A percentile compares a stretch with the other conserved stretches of the same genome.
These are phyloP conservation scores for Abrostola triplasia DNA, from an alignment of 2,888 invertebrate genomes.

Conservation along the genomic window DNA sequence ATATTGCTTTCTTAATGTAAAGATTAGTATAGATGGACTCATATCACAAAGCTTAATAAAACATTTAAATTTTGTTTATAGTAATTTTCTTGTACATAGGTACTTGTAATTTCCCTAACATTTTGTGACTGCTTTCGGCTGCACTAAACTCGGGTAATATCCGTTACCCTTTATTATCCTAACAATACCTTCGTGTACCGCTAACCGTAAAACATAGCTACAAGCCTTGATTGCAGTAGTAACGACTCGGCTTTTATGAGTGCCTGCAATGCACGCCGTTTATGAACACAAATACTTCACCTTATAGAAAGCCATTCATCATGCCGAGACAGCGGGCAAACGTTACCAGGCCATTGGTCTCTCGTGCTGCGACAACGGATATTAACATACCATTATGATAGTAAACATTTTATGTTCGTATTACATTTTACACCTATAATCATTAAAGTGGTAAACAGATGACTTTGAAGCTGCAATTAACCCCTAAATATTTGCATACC, in stretches of 20 bases:
- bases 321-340: slow-evolving; percentile 41
- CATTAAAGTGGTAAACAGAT: not conserved
- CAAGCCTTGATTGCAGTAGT: slow-evolving; percentile 7
- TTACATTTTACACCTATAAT: slow-evolving; percentile 1
- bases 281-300: slow-evolving; percentile 33
- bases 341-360: slow-evolving; percentile 28
- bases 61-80: too few relatives aligned
- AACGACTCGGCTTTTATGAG: slow-evolving; percentile 22
- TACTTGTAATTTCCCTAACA: not conserved
- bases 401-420: slow-evolving; percentile 11
- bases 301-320: slow-evolving; percentile 49
- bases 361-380: slow-evolving; percentile 27
- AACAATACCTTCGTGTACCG: slow-evolving; percentile 15
- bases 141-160: not conserved
- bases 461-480: not conserved
- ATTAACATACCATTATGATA: slow-evolving; percentile 42
- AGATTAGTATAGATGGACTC: not conserved
- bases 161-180: not conserved
- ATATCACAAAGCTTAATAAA: too few relatives aligned
- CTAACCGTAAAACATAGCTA: slow-evolving; percentile 12
- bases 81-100: too few relatives aligned
- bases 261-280: slow-evolving; percentile 23
- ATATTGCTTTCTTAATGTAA: slow-evolving; percentile 4
- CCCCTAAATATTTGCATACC: too few relatives aligned
- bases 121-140: not conserved